phyloP scores from a whole-genome alignment of 2,888 invertebrate species.

The Cryptocephalus moraei region DNA sequence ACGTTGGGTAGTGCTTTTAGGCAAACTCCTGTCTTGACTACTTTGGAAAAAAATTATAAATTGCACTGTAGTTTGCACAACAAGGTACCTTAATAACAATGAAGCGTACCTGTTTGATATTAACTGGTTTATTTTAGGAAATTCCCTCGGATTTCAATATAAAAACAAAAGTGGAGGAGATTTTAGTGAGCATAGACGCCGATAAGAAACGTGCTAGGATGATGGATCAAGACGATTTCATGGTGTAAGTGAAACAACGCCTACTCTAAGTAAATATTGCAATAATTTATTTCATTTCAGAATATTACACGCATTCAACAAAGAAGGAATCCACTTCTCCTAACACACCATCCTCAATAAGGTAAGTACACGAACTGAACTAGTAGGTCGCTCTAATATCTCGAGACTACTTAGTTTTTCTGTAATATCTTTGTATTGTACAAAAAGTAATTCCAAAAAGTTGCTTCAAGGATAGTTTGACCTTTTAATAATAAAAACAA shows the following conservation, averaged over 20 bases:
- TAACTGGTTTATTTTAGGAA: constrained; percentile 42
- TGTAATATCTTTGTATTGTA: too few species aligned
- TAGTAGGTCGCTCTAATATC: constrained; percentile 1
- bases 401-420: too few species aligned
- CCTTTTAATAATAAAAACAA: too few species aligned
- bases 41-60: constrained; percentile 85
- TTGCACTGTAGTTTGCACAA: constrained; percentile 81
- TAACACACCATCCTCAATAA: constrained; percentile 28
- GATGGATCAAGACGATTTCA: constrained; percentile 96
- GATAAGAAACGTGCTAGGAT: constrained; percentile 75
- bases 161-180: constrained; percentile 65
- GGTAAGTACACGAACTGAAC: constrained; percentile 5
- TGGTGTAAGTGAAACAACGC: constrained; percentile 43
- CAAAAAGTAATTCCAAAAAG: too few species aligned
- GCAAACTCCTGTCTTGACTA: constrained; percentile 70
- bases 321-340: constrained; percentile 87
- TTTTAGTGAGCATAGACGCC: constrained; percentile 58
- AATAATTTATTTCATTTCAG: constrained; percentile 22
- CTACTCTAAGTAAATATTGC: constrained; percentile 6
- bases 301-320: constrained; percentile 61
- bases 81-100: constrained; percentile 42
- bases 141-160: constrained; percentile 71
- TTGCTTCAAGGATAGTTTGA: too few species aligned
- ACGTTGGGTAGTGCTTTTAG: constrained; percentile 85
- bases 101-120: background rate